These are phyloP conservation scores for Menidia beryllina DNA, from an alignment of 2,113 vertebrate genomes.

Conservation along the genomic window DNA sequence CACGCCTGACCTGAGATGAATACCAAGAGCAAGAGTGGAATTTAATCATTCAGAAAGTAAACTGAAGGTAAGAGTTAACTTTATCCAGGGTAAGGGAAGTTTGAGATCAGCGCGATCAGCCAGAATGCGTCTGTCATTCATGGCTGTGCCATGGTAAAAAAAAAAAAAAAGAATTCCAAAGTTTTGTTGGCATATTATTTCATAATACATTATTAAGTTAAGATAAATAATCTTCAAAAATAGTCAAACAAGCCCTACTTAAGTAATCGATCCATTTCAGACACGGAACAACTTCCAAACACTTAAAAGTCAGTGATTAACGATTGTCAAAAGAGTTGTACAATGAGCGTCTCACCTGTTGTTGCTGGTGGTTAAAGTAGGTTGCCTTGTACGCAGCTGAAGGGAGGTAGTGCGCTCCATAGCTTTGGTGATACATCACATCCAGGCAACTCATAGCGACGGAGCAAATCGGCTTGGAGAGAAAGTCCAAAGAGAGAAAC, in stretches of 20 bases:
- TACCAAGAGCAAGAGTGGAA: slow-evolving; percentile 46
- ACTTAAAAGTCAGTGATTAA: background rate
- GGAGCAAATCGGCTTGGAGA: slow-evolving; percentile 48
- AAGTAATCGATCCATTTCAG: background rate
- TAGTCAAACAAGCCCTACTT: background rate
- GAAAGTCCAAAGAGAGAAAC: slow-evolving; percentile 50
- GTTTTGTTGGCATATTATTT: background rate
- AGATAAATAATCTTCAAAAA: slow-evolving; percentile 4
- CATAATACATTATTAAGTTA: background rate
- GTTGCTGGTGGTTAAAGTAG: slow-evolving; percentile 84
- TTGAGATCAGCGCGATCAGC: background rate
- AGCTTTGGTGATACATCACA: slow-evolving; percentile 92
- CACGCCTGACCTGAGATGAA: slow-evolving; percentile 69
- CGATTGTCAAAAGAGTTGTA: background rate
- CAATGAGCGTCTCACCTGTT: slow-evolving; percentile 85
- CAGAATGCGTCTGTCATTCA: background rate
- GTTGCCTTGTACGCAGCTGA: slow-evolving; percentile 85
- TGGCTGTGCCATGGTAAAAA: background rate
- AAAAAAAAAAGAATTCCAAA: background rate
- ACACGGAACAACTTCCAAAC: background rate
- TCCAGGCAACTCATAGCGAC: slow-evolving; percentile 94
- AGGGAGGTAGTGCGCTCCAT: slow-evolving; percentile 89
- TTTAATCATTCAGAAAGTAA: slow-evolving; percentile 47
- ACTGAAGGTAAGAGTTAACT: slow-evolving; percentile 20
- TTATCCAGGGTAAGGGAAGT: background rate